A percentile compares a stretch with the other conserved stretches of the same genome.
phyloP scores from a whole-genome alignment of 2,888 invertebrate genomes.

The Lithophane ornitopus region DNA sequence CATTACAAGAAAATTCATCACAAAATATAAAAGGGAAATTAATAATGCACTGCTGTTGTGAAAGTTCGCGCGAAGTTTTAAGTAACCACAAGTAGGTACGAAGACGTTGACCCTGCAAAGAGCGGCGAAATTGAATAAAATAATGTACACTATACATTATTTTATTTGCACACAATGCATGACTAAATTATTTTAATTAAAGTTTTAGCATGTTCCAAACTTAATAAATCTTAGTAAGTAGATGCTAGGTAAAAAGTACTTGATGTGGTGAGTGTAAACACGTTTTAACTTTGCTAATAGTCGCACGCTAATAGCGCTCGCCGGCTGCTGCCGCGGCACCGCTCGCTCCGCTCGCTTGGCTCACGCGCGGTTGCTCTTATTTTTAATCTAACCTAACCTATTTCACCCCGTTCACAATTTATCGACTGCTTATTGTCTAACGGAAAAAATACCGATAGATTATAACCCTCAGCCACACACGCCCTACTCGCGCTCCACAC shows the following conservation, averaged over 20 bases:
- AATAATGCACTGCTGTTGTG: slow-evolving; percentile 39
- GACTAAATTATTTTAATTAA: slow-evolving; percentile 16
- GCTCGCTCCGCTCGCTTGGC: no score
- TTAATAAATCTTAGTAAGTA: neutral
- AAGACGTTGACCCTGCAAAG: slow-evolving; percentile 19
- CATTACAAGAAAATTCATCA: slow-evolving; percentile 9
- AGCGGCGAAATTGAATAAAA: slow-evolving; percentile 16
- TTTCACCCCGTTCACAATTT: no score
- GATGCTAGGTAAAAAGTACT: neutral
- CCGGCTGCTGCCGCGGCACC: no score
- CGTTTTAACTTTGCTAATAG: neutral
- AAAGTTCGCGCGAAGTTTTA: slow-evolving; percentile 33
- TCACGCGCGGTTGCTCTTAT: no score
- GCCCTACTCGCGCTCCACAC: no score
- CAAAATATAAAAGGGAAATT: slow-evolving; percentile 28
- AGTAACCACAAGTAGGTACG: slow-evolving; percentile 25
- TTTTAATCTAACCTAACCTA: no score
- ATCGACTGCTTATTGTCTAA: no score
- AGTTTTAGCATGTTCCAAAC: neutral
- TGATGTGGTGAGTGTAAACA: neutral
- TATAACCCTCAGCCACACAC: no score
- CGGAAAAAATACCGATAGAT: no score
- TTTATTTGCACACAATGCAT: slow-evolving; percentile 23
- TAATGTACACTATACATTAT: slow-evolving; percentile 32
- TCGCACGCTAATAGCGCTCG: no score